Evolutionary conservation across 64 coral and sea anemone genomes (phyloP).

Genomic region (Stichodactyla helianthus): DNA sequence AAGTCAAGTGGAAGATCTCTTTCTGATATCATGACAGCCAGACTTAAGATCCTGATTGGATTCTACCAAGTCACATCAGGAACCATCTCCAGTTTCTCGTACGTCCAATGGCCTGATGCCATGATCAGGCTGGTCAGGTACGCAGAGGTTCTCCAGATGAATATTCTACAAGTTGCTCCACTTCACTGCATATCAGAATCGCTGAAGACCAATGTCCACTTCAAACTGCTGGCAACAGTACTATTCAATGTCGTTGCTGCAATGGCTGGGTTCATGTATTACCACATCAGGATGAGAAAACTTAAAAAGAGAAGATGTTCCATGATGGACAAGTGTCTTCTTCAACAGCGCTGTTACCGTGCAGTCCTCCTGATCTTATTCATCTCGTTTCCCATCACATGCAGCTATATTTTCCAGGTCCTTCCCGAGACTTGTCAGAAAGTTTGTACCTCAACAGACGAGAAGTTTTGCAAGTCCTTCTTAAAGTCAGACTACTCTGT

Average conservation of each 20-base stretch:
- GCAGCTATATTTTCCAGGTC: constrained; percentile 17
- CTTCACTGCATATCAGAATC: constrained; percentile 33
- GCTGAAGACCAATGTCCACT: constrained; percentile 15
- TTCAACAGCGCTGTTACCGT: constrained; percentile 12
- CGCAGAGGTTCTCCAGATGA: constrained; percentile 47
- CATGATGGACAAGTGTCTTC: neutral
- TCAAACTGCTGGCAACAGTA: neutral
- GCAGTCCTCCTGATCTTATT: constrained; percentile 35
- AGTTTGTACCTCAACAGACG: constrained; percentile 25
- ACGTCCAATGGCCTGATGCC: constrained; percentile 40
- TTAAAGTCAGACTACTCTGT: constrained; percentile 42
- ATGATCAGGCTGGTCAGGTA: constrained; percentile 48
- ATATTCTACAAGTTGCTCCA: constrained; percentile 40
- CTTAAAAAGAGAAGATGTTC: neutral
- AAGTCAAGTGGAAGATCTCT: constrained; percentile 21
- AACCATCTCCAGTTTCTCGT: constrained; percentile 48
- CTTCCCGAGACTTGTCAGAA: constrained; percentile 42
- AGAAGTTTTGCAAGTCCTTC: constrained; percentile 15
- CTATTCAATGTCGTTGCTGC: constrained; percentile 3
- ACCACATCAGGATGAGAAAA: constrained; percentile 16
- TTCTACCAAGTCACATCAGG: constrained; percentile 61
- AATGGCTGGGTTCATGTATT: constrained; percentile 1
- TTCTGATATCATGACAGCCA: constrained; percentile 7
- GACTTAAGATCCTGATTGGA: constrained; percentile 36
- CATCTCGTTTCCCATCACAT: constrained; percentile 29